Base-by-base conservation (phyloP, 2,113 vertebrate genomes). In the Bungarus multicinctus region DNA sequence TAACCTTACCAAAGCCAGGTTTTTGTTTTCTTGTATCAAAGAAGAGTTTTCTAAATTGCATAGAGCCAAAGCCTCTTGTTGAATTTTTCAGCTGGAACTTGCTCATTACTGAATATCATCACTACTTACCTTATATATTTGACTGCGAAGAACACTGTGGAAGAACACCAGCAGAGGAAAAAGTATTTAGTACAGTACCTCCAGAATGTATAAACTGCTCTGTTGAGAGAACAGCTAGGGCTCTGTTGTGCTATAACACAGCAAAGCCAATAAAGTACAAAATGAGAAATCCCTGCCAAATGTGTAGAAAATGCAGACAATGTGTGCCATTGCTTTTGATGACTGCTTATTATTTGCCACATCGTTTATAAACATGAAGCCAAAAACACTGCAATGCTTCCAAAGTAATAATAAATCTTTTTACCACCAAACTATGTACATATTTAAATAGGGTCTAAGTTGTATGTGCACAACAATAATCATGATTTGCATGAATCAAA, bases 251-350 rank as follows among this genome's bases (percentile, higher is more conserved):
- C 94, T 96, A 93, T 96, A 95, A 97, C 95, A 95, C 94, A 95
- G 94, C 94, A 95, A 95, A 98, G 93, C 93, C 90, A 97, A 96
- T 96, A 97, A 96, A 1, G 27, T 91, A 94, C 93, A 96, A 97
- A 97, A 97, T 96, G 96, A 97, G 97, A 98, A 97, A 95, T 27
- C 89, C 96, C 96, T 97, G 95, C 95, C 95, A 97, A 97, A 90
- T 88, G 93, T 85, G 93, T 39, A 93, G 95, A 96, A 96, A 97
- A 95, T 88, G 85, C 92, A 97, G 94, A 95, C 60, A 89, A 94
- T 95, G 92, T 96, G 7, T 93, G 91, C 60, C 93, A 94, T 95
- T 96, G 92, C 96, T 97, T 95, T 96, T 91, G 58, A 92, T 95
- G 89, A 91, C 54, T 94, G 85, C 95, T 96, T 95, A 93, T 93